These are phyloP conservation scores for Dicrostonyx torquatus DNA, from an alignment of 2,797 vertebrate genomes.

Conservation along the genomic window DNA sequence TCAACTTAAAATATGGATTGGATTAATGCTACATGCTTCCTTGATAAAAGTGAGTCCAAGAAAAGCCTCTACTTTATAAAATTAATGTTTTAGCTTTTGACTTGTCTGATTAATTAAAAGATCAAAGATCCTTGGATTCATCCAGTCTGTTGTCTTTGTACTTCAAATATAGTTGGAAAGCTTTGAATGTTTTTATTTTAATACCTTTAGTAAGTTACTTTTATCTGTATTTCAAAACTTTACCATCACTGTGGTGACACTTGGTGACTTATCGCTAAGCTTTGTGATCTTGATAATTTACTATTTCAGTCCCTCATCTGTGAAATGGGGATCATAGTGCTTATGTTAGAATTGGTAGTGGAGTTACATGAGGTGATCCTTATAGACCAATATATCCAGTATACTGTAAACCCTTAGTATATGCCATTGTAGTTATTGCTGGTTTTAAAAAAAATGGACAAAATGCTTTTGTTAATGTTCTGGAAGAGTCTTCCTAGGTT, in stretches of 20 bases:
- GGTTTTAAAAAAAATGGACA: not conserved
- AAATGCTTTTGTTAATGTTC: constrained; percentile 38
- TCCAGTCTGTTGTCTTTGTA: constrained; percentile 63
- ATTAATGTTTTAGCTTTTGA: constrained; percentile 62
- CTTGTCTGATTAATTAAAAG: constrained; percentile 63
- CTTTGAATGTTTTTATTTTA: constrained; percentile 64
- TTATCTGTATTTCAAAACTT: constrained; percentile 62
- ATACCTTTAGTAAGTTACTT: constrained; percentile 47
- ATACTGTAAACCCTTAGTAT: constrained; percentile 54
- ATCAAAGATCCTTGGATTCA: constrained; percentile 50
- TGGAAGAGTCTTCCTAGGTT: constrained; percentile 31
- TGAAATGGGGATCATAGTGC: constrained; percentile 51
- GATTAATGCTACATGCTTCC: constrained; percentile 40
- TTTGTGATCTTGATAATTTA: constrained; percentile 54
- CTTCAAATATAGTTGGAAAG: constrained; percentile 59
- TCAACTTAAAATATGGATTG: constrained; percentile 39
- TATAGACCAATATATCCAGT: not conserved
- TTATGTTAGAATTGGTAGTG: constrained; percentile 27
- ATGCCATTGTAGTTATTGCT: constrained; percentile 58
- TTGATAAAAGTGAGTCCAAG: constrained; percentile 60
- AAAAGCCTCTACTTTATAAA: constrained; percentile 48
- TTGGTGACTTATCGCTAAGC: constrained; percentile 42
- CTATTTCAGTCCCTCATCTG: constrained; percentile 26
- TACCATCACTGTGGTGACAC: constrained; percentile 22
- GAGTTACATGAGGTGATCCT: constrained; percentile 51